A percentile compares a stretch with the other conserved stretches of the same genome.
Evolutionary conservation across 2,888 invertebrate species (phyloP).

Genomic region (Rhaphigaster nebulosa): DNA sequence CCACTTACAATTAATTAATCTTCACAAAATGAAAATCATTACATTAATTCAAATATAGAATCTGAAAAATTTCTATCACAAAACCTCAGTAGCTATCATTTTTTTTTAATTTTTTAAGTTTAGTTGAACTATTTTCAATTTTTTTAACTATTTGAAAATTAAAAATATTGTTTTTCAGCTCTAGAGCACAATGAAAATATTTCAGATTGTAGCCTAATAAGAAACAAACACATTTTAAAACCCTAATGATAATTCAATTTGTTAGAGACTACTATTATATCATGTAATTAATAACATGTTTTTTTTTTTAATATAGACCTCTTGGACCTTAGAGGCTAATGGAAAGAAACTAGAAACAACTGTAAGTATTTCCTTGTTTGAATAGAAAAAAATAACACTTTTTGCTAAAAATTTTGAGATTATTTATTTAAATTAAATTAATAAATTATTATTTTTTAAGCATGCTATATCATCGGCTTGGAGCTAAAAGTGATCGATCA

Average conservation of each 20-base stretch:
- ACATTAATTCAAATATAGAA: not conserved
- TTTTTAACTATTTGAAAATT: not conserved
- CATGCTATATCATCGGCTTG: no score
- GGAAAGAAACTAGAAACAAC: constrained; percentile 48
- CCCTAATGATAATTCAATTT: not conserved
- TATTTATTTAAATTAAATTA: not conserved
- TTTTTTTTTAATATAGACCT: not conserved
- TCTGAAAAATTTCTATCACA: not conserved
- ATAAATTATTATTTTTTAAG: not conserved
- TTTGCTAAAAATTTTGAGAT: not conserved
- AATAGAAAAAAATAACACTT: not conserved
- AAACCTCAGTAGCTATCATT: not conserved
- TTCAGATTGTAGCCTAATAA: not conserved
- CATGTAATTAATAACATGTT: not conserved
- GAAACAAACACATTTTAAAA: not conserved
- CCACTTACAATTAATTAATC: not conserved
- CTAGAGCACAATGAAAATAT: not conserved
- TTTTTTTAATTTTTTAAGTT: not conserved
- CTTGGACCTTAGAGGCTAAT: constrained; percentile 29
- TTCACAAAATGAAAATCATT: not conserved
- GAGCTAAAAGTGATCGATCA: no score
- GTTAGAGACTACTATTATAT: not conserved
- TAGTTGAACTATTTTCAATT: not conserved
- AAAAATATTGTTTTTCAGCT: not conserved
- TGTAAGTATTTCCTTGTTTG: constrained; percentile 13